Evolutionary conservation across 2,113 vertebrate species (phyloP).

Genomic region (Brevimyrus niger): DNA sequence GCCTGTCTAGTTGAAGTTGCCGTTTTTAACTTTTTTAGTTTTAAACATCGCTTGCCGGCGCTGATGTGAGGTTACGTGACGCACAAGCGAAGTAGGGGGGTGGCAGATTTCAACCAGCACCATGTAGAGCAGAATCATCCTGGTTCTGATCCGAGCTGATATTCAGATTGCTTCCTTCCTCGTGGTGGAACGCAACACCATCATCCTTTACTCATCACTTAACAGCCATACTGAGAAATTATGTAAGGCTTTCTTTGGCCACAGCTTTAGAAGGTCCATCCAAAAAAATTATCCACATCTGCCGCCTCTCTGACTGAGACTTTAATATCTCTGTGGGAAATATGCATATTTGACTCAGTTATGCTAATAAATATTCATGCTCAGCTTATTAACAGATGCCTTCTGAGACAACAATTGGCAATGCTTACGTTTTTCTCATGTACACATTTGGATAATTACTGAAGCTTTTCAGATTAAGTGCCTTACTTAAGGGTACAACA

Average conservation of each 20-base stretch:
- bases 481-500: not conserved
- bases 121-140: not conserved
- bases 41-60: not conserved
- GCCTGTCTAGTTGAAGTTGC: not conserved
- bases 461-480: constrained; percentile 1
- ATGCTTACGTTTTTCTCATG: not conserved
- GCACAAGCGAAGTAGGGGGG: not conserved
- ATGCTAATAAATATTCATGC: not conserved
- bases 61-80: not conserved
- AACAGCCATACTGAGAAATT: not conserved
- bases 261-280: not conserved
- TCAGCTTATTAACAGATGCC: not conserved
- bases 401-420: not conserved
- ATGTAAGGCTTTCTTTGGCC: not conserved
- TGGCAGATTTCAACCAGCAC: not conserved
- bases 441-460: not conserved
- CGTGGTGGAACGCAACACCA: not conserved
- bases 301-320: not conserved
- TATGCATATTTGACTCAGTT: not conserved
- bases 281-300: not conserved
- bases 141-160: not conserved
- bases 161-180: not conserved
- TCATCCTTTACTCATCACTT: not conserved
- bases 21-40: not conserved
- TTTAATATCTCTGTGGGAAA: constrained; percentile 1